Percentiles rank a stretch among this genome's conserved stretches.
These are phyloP conservation scores for Apotomis betuletana DNA, from an alignment of 2,888 invertebrate species.

Conservation along the genomic window DNA sequence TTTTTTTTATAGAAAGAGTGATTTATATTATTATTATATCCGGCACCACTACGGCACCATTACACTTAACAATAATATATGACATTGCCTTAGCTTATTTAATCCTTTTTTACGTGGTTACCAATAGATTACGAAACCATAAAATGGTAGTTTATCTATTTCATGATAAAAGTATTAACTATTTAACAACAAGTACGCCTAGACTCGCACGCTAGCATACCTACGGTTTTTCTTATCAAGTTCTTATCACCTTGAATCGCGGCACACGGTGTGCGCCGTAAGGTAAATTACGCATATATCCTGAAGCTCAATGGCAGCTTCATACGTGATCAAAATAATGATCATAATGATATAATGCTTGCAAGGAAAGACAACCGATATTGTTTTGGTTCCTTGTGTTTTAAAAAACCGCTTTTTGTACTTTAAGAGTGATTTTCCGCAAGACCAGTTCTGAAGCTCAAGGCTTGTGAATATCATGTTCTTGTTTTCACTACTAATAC, in stretches of 20 bases:
- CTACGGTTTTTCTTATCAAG: conserved; percentile 25
- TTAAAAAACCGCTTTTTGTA: no score
- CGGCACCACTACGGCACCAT: no score
- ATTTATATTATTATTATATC: no score
- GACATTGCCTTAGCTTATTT: background rate
- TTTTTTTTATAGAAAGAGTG: no score
- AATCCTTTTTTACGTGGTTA: conserved; percentile 1
- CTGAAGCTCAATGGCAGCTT: conserved; percentile 28
- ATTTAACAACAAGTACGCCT: background rate
- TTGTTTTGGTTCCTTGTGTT: background rate
- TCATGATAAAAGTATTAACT: background rate
- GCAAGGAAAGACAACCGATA: background rate
- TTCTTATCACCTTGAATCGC: conserved; percentile 33
- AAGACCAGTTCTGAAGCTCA: no score
- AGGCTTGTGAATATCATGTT: no score
- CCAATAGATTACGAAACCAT: background rate
- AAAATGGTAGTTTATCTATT: conserved; percentile 7
- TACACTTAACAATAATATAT: no score
- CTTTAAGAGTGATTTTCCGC: no score
- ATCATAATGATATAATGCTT: conserved; percentile 3
- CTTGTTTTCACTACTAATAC: no score
- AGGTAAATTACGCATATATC: conserved; percentile 30
- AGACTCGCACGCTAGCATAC: background rate
- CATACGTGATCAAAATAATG: conserved; percentile 31
- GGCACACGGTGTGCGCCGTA: conserved; percentile 11